A percentile compares a stretch with the other conserved stretches of the same genome.
These are phyloP conservation scores for Sarcophaga variegata DNA, from an alignment of 2,888 invertebrate genomes.

Conservation along the genomic window DNA sequence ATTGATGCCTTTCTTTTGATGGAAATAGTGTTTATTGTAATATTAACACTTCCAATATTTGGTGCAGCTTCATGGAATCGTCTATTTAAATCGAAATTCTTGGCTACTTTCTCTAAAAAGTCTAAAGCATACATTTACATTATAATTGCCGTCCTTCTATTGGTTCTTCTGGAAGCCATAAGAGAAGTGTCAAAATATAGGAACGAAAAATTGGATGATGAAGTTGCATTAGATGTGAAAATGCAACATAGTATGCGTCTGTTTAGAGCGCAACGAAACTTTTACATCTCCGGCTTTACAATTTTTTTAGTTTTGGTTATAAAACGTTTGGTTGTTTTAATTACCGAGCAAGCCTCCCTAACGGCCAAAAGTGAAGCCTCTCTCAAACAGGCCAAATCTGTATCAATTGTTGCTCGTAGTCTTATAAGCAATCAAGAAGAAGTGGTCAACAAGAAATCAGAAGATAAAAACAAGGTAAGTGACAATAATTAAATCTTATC, in stretches of 20 bases:
- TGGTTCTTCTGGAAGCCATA: conserved; percentile 96
- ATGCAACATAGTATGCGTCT: conserved; percentile 97
- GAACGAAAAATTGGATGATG: conserved; percentile 79
- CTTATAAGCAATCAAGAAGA: conserved; percentile 85
- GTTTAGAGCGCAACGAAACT: conserved; percentile 98
- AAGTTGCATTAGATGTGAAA: conserved; percentile 88
- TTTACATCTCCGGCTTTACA: conserved; percentile 99
- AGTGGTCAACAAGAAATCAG: conserved; percentile 76
- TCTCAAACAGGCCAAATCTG: conserved; percentile 91
- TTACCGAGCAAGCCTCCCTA: conserved; percentile 91
- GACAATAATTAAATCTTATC: not conserved
- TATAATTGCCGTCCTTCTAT: conserved; percentile 92
- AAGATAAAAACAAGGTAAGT: conserved; percentile 80
- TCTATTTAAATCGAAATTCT: conserved; percentile 93
- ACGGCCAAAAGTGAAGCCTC: conserved; percentile 95
- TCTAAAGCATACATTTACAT: conserved; percentile 92
- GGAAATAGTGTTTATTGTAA: conserved; percentile 93
- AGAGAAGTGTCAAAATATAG: conserved; percentile 96
- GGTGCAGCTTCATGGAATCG: conserved; percentile 94
- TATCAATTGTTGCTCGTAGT: conserved; percentile 91
- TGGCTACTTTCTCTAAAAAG: conserved; percentile 89
- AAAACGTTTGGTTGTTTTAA: conserved; percentile 91
- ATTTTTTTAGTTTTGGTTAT: conserved; percentile 96
- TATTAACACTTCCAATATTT: conserved; percentile 94
- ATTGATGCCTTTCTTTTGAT: conserved; percentile 96